These are phyloP conservation scores for Telmatherina bonti DNA, from an alignment of 2,797 vertebrate species.

Conservation along the genomic window DNA sequence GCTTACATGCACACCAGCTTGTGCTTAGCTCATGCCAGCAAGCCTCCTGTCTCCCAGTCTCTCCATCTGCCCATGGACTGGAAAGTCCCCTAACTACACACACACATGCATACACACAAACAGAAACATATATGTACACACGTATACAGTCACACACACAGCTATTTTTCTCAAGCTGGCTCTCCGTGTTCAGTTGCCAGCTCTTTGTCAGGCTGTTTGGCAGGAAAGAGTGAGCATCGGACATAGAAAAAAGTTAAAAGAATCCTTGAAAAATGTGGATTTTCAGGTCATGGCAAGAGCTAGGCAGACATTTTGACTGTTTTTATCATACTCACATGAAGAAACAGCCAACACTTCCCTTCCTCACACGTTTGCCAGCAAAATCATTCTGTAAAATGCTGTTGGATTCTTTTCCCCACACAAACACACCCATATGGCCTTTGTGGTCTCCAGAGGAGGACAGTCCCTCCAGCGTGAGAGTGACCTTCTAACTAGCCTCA, in stretches of 20 bases:
- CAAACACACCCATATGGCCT: conserved; percentile 62
- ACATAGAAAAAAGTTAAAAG: conserved; percentile 62
- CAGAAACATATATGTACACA: conserved; percentile 37
- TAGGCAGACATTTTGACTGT: conserved; percentile 58
- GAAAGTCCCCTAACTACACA: conserved; percentile 79
- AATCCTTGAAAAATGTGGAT: conserved; percentile 58
- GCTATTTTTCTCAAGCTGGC: conserved; percentile 78
- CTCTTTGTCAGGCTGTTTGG: conserved; percentile 80
- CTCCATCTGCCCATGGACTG: conserved; percentile 86
- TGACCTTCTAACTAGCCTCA: conserved; percentile 78
- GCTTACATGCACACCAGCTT: conserved; percentile 75
- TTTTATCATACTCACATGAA: conserved; percentile 40
- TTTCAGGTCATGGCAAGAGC: conserved; percentile 54
- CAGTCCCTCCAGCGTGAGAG: conserved; percentile 72
- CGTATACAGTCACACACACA: conserved; percentile 28
- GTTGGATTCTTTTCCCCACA: conserved; percentile 35
- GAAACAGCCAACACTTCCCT: conserved; percentile 45
- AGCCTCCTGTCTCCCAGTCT: conserved; percentile 85
- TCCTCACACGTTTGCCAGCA: conserved; percentile 10
- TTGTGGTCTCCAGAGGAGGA: conserved; percentile 58
- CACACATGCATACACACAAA: conserved; percentile 24
- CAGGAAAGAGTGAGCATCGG: conserved; percentile 66
- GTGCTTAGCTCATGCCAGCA: conserved; percentile 81
- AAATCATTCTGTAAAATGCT: conserved; percentile 33
- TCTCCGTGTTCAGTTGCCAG: conserved; percentile 73